Evolutionary conservation across 2,797 vertebrate genomes (phyloP), one percentile per base, ranked within the genome.

Genomic region (Darevskia nairensis): DNA sequence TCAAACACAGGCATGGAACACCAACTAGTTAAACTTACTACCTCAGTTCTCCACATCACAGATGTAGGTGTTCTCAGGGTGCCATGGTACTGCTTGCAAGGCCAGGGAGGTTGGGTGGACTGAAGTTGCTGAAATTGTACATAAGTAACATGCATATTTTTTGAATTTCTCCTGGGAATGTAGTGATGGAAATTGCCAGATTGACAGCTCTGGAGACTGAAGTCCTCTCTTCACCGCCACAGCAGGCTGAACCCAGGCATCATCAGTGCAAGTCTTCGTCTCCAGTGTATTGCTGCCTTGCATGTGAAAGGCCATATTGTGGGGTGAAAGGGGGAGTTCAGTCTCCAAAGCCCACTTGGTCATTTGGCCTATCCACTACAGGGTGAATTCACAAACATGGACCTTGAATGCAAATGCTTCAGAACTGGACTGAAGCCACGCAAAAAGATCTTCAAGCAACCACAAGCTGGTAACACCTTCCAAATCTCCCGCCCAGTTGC

Each of bases 131-230:
- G 27, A 64, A 85, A 59, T 84, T 59, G 64, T 69, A 41, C 71
- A 8, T 27, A 32, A 89, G 68, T 89, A 86, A 89, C 79, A 0
- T 59, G 55, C 82, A 11, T 80, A 32, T 81, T 68, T 80, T 88
- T 79, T 71, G 68, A 78, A 61, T 88, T 72, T 90, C 50, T 88
- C 72, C 39, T 82, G 89, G 72, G 83, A 84, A 78, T 88, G 29
- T 86, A 86, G 89, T 90, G 82, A 72, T 89, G 88, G 80, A 82
- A 82, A 77, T 83, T 85, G 25, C 80, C 79, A 85, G 89, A 90
- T 82, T 88, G 89, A 82, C 86, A 25, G 83, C 89, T 85, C 86
- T 90, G 89, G 89, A 90, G 89, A 90, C 89, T 90, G 89, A 90
- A 82, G 89, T 82, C 86, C 89, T 88, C 68, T 66, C 81, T 88